Percentiles rank a stretch among this genome's conserved stretches.
Conservation (phyloP, 2,797 vertebrate species). For the Myotis vivesi region DNA sequence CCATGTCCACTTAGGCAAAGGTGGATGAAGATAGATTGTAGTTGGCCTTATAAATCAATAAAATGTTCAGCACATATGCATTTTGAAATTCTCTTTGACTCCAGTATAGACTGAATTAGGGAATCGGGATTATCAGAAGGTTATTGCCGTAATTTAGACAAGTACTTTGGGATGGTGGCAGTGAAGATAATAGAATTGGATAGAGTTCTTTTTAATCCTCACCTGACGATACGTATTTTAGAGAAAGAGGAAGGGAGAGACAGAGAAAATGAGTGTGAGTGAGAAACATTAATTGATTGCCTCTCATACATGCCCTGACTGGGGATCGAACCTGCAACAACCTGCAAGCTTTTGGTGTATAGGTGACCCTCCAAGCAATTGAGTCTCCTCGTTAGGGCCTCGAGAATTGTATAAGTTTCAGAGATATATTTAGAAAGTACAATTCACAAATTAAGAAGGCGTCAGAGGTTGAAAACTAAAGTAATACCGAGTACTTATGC, state of each 20-base stretch:
- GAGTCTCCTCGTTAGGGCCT: background rate
- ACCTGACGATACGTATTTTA: background rate
- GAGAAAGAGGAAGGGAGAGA: background rate
- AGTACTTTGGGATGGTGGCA: background rate
- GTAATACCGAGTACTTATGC: background rate
- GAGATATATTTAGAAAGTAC: background rate
- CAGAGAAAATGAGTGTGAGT: background rate
- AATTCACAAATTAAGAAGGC: background rate
- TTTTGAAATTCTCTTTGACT: constrained; percentile 18
- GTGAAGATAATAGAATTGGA: background rate
- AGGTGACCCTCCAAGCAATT: background rate
- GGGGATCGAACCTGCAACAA: background rate
- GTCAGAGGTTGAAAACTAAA: constrained; percentile 15
- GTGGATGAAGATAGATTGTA: background rate
- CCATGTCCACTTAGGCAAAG: background rate
- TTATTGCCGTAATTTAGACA: background rate
- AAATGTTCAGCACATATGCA: constrained; percentile 12
- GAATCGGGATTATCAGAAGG: background rate
- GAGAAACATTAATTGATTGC: background rate
- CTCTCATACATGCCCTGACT: background rate
- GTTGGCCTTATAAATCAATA: constrained; percentile 18
- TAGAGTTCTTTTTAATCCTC: background rate
- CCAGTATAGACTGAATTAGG: background rate
- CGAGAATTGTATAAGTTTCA: background rate
- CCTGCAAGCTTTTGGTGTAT: background rate